Base-by-base conservation (phyloP, 2,113 vertebrate species). In the Chionis minor region DNA sequence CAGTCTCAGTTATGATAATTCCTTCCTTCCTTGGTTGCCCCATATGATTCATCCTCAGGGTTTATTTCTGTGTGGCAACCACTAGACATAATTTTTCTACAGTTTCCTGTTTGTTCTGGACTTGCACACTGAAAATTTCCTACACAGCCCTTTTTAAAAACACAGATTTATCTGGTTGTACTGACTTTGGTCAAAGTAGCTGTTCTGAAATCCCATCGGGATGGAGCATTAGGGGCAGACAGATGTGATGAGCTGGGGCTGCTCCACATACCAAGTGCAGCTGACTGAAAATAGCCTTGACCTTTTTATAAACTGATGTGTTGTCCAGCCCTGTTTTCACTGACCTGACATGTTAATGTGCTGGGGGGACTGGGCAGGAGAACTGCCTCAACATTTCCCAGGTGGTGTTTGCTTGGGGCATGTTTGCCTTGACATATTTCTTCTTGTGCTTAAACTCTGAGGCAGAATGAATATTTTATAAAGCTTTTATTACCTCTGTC, bases 201-300 rank as follows among this genome's bases (percentile, higher is more conserved):
- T 63, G 52, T 81, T 87, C 81, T 86, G 69, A 88, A 96, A 78
- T 86, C 81, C 83, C 65, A 13, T 7, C 71, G 86, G 63, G 83
- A 84, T 74, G 52, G 59, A 75, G 17, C 55, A 84, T 78, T 92
- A 74, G 55, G 61, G 80, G 32, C 55, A 92, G 86, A 56, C 42
- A 74, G 84, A 94, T 79, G 74, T 86, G 69, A 91, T 72, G 52
- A 81, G 32, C 91, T 87, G 77, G 72, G 56, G 56, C 59, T 92
- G 77, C 42, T 96, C 56, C 35, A 73, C 81, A 84, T 92, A 86
- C 61, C n/a, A 71, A 92, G 44, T 74, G 47, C 73, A 87, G 42
- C 83, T 96, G 69, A 61, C 61, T 94, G 91, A 92, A 83, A 95
- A 84, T 42, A 94, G 44, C 35, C 67, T 71, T 94, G 83, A 71